Evolutionary conservation across 1,140 invertebrate species (phyloP).

Genomic region (Euura lappo): DNA sequence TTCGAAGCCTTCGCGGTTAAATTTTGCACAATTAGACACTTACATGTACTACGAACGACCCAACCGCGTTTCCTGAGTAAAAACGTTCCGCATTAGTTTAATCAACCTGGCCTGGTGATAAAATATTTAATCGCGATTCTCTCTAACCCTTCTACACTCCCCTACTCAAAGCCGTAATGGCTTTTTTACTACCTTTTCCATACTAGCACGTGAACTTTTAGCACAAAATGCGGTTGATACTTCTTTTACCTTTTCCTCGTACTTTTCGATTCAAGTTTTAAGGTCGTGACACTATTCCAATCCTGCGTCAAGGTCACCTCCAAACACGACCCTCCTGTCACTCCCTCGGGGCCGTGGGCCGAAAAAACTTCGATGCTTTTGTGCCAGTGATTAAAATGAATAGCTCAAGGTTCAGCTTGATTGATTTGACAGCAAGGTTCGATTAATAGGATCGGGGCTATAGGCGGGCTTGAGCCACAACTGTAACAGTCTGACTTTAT

Average conservation of each 20-base stretch:
- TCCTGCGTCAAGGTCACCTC: background rate
- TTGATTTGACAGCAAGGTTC: background rate
- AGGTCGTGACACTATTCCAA: background rate
- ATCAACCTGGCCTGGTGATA: too few relatives aligned
- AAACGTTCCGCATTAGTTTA: background rate
- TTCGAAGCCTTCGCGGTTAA: background rate
- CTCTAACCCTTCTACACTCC: too few relatives aligned
- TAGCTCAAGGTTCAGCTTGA: constrained; percentile 1
- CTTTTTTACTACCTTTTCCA: too few relatives aligned
- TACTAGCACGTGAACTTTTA: too few relatives aligned
- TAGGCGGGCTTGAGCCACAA: background rate
- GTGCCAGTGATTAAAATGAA: background rate
- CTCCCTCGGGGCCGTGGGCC: background rate
- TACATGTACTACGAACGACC: background rate
- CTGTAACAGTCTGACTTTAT: background rate
- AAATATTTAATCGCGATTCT: too few relatives aligned
- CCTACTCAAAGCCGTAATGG: too few relatives aligned
- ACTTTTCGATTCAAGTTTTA: too few relatives aligned
- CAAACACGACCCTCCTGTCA: background rate
- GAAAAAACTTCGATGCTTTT: background rate
- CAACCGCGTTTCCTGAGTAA: background rate
- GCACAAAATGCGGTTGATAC: too few relatives aligned
- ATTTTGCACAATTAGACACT: too few relatives aligned
- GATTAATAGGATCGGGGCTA: background rate
- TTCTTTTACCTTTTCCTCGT: too few relatives aligned